These are phyloP conservation scores for Gymnobelideus leadbeateri DNA, from an alignment of 2,113 vertebrate species.

Conservation along the genomic window DNA sequence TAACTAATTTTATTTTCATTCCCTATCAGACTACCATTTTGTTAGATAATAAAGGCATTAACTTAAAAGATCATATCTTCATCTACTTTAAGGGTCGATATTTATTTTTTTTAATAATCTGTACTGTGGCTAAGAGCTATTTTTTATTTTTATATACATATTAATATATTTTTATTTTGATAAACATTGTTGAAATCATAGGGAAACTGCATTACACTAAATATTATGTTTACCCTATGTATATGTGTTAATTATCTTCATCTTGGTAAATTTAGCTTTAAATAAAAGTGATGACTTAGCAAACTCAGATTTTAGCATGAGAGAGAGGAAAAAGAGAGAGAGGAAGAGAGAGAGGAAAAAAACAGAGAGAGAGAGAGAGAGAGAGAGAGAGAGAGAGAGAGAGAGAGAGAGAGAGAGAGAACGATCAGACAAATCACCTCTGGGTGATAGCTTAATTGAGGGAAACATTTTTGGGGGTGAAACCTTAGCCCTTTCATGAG, in stretches of 20 bases:
- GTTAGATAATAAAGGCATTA: neutral
- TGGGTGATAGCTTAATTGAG: constrained; percentile 37
- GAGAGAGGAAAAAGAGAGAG: constrained; percentile 41
- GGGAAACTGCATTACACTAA: constrained; percentile 54
- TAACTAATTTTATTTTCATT: neutral
- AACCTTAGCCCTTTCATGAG: neutral
- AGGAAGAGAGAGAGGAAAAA: neutral
- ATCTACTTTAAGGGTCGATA: neutral
- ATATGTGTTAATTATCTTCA: constrained; percentile 59
- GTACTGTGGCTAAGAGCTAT: neutral
- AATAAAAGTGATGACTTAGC: constrained; percentile 63
- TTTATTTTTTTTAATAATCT: constrained; percentile 54
- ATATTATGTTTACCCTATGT: constrained; percentile 50
- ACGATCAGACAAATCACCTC: constrained; percentile 24
- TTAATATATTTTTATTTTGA: constrained; percentile 36
- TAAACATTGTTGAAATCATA: constrained; percentile 34
- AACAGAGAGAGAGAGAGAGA: constrained; percentile 42
- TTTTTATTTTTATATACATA: neutral
- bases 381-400: constrained; percentile 53
- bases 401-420: constrained; percentile 44
- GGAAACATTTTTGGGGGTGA: constrained; percentile 36
- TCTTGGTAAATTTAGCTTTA: constrained; percentile 69
- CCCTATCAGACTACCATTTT: constrained; percentile 26
- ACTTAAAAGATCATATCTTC: neutral
- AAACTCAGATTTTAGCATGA: constrained; percentile 44